Conservation (phyloP, 2,797 vertebrate species). For the Sphaeramia orbicularis region DNA sequence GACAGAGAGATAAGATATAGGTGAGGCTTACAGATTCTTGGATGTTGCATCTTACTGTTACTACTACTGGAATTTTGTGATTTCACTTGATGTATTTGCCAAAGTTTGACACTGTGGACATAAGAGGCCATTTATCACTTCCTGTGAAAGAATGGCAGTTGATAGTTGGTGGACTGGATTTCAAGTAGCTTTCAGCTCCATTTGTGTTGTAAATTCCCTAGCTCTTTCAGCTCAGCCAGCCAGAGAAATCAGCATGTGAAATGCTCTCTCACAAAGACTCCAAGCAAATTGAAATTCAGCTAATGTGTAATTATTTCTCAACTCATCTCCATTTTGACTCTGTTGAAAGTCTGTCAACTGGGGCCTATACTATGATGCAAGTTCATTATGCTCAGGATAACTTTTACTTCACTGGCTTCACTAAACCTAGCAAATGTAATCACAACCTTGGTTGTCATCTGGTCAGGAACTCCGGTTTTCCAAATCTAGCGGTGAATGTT, state of each 20-base stretch:
- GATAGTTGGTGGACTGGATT: constrained; percentile 3
- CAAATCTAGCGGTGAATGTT: too few relatives aligned
- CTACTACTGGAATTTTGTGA: constrained; percentile 16
- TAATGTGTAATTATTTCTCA: constrained; percentile 66
- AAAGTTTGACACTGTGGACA: constrained; percentile 6
- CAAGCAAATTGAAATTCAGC: constrained; percentile 56
- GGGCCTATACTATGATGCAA: too few relatives aligned
- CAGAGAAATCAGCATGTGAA: constrained; percentile 55
- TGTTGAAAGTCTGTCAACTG: constrained; percentile 51
- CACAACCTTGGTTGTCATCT: too few relatives aligned
- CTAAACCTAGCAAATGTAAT: too few relatives aligned
- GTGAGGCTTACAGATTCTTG: too few relatives aligned
- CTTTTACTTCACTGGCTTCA: too few relatives aligned
- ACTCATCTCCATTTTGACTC: constrained; percentile 53
- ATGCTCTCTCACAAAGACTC: constrained; percentile 45
- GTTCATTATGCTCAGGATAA: too few relatives aligned
- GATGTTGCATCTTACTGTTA: too few relatives aligned
- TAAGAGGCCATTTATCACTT: not conserved
- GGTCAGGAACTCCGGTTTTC: too few relatives aligned
- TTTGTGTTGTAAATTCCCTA: constrained; percentile 38
- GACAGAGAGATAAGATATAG: too few relatives aligned
- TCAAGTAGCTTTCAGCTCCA: constrained; percentile 20
- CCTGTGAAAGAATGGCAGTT: constrained; percentile 6
- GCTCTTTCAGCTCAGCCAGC: constrained; percentile 34
- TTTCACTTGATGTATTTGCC: constrained; percentile 12